Evolutionary conservation across 2,888 invertebrate genomes (phyloP).

Genomic region (Phlogophora meticulosa): DNA sequence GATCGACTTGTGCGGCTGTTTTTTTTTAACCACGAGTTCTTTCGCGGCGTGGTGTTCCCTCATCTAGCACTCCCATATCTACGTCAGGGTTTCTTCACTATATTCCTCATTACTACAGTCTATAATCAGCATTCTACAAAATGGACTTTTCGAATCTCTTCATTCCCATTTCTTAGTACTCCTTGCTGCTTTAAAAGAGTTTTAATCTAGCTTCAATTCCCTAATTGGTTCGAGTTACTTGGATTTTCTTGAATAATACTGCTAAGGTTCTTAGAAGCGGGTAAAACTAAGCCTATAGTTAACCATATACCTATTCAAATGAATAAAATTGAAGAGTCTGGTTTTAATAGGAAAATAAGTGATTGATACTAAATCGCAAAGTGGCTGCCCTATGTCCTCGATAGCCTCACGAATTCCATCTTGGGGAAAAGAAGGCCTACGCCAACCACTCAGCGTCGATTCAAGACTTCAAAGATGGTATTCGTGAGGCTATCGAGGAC

Average conservation of each 20-base stretch:
- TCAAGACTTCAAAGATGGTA: too few relatives aligned
- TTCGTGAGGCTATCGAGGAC: too few relatives aligned
- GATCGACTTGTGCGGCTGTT: background rate
- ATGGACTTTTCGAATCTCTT: conserved; percentile 39
- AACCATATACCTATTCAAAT: too few relatives aligned
- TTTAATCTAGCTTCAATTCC: conserved; percentile 26
- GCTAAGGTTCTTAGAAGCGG: too few relatives aligned
- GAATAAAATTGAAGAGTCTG: too few relatives aligned
- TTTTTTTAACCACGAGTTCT: background rate
- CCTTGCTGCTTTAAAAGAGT: conserved; percentile 14
- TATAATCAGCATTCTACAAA: conserved; percentile 30
- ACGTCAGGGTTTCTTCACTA: background rate
- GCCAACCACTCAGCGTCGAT: too few relatives aligned
- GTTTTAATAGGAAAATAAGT: too few relatives aligned
- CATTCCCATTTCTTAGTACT: conserved; percentile 25
- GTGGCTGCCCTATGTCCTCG: too few relatives aligned
- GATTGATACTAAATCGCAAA: too few relatives aligned
- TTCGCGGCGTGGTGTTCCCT: background rate
- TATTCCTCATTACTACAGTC: conserved; percentile 40
- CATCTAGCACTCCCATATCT: conserved; percentile 18
- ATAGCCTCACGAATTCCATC: too few relatives aligned
- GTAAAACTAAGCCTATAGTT: too few relatives aligned
- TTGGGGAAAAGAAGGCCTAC: too few relatives aligned
- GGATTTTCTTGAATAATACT: background rate
- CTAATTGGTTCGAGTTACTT: conserved; percentile 16